Evolutionary conservation across 1,140 invertebrate genomes (phyloP).

Genomic region (Drosophila pandora): DNA sequence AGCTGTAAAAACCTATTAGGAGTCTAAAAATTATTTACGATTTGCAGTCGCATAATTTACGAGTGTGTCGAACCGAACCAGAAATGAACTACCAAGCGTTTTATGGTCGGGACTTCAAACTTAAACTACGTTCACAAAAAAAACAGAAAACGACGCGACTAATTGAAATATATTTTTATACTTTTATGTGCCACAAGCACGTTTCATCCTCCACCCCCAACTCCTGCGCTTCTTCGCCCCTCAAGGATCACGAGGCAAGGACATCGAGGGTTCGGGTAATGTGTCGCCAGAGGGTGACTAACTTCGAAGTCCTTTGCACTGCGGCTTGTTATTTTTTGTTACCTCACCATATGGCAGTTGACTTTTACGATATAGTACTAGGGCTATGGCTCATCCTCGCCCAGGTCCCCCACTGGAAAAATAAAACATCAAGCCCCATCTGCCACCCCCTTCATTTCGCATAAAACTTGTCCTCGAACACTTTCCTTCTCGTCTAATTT

Average conservation of each 20-base stretch:
- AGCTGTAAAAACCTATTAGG: slow-evolving; percentile 64
- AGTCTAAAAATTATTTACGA: slow-evolving; percentile 78
- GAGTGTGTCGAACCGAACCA: slow-evolving; percentile 48
- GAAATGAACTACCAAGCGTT: slow-evolving; percentile 69
- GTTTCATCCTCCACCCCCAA: slow-evolving; percentile 10
- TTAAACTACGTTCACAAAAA: slow-evolving; percentile 50
- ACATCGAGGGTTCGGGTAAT: slow-evolving; percentile 49
- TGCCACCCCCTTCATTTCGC: slow-evolving; percentile 7
- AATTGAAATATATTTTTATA: slow-evolving; percentile 76
- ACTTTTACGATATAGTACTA: slow-evolving; percentile 63
- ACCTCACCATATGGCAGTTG: slow-evolving; percentile 75
- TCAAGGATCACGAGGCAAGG: slow-evolving; percentile 15
- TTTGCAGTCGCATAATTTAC: slow-evolving; percentile 69
- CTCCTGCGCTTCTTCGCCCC: slow-evolving; percentile 5
- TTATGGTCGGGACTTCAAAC: slow-evolving; percentile 58
- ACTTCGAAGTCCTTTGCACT: slow-evolving; percentile 20
- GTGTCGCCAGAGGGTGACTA: slow-evolving; percentile 64
- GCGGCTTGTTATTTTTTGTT: slow-evolving; percentile 77
- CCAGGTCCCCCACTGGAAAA: not conserved
- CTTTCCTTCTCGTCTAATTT: slow-evolving; percentile 54
- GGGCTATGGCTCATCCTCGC: slow-evolving; percentile 7
- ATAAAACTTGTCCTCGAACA: slow-evolving; percentile 44
- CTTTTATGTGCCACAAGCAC: slow-evolving; percentile 61
- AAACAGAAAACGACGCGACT: slow-evolving; percentile 42
- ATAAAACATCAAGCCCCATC: slow-evolving; percentile 4